Base-by-base conservation (phyloP, 2,113 vertebrate species). In the Leucoraja erinaceus region DNA sequence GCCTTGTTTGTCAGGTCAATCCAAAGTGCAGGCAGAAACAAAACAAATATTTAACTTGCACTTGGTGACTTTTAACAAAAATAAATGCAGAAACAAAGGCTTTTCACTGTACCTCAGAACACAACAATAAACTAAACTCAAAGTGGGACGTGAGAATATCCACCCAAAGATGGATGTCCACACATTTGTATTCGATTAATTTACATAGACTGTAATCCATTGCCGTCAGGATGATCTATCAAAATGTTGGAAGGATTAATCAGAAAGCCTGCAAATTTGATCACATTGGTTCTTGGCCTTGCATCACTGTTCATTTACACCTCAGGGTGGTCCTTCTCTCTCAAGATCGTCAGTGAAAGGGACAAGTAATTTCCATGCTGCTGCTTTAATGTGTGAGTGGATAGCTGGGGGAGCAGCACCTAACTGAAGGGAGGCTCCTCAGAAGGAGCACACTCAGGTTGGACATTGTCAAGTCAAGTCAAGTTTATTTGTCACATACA, bases 21-120 rank as follows among this genome's bases (percentile, higher is more conserved):
- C 38, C 47, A 83, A 83, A 83, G 79, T 83, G 20, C 47, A 83
- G 47, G 28, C 79, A 56, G 25, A 83, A 22, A 18, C 56, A 56
- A 83, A 83, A 83, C 47, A 83, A 83, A 83, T 20, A 56, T 56
- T 83, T 83, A 83, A 54, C 56, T 83, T 83, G 47, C 79, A 25
- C 38, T 56, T 83, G 79, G 56, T 83, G 8, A 22, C 25, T 22
- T 83, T 56, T 83, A 47, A 18, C 47, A 56, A 78, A 78, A 72
- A 72, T 72, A 22, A 20, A 22, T 72, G 70, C 70, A 3, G 70
- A 72, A 72, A 47, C 38, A 47, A 47, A 47, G 38, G 38, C 38
- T 47, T 47, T 3, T 47, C 38, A 47, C 38, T 47, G 38, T 47
- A 47, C 38, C 38, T 47, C 38, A 47, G 38, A 47, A 47, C 38